Evolutionary conservation across 2,113 vertebrate genomes (phyloP), one percentile per base, ranked within the genome.

Genomic region (Larimichthys crocea): DNA sequence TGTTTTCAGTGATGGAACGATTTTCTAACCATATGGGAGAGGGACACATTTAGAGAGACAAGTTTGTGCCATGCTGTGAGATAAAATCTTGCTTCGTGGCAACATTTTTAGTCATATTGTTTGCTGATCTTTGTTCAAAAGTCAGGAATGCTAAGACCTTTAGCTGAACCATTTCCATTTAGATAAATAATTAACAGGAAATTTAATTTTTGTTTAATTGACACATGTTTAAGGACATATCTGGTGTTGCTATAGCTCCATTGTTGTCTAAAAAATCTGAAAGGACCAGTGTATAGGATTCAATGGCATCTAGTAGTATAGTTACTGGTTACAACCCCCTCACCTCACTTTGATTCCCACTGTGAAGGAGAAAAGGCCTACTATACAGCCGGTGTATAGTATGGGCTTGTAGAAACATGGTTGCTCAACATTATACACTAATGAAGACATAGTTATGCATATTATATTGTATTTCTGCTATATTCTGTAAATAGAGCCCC

Each of bases 41-140:
- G 40, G 49, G 60, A 57, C n/a, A 72, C 16, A 68, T 53, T 53
- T 57, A 60, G 16, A 64, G n/a, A 2, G 59, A 70, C n/a, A 31
- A 69, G 44, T 31, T 53, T 22, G 12, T 76, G 44, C 49, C 50
- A 70, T 2, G 19, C 49, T 57, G 57, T 22, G 63, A 46, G 46
- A n/a, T 42, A 22, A 59, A 56, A 66, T 66, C 24, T 31, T 31
- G 19, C 53, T 15, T n/a, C 11, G 11, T 53, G 2, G 55, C 40
- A 19, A 0, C 20, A 31, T 64, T 57, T 35, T 2, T 19, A 10
- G 10, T 66, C 1, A 12, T 50, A 17, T 2, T 22, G n/a, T 4
- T 6, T 17, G 2, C 2, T 9, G 19, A 48, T 31, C 35, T 64
- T 70, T 40, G 16, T 29, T 29, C 31, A 40, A 64, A 76, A 31